phyloP scores from a whole-genome alignment of 2,797 vertebrate genomes.

The Ptychadena robeensis region DNA sequence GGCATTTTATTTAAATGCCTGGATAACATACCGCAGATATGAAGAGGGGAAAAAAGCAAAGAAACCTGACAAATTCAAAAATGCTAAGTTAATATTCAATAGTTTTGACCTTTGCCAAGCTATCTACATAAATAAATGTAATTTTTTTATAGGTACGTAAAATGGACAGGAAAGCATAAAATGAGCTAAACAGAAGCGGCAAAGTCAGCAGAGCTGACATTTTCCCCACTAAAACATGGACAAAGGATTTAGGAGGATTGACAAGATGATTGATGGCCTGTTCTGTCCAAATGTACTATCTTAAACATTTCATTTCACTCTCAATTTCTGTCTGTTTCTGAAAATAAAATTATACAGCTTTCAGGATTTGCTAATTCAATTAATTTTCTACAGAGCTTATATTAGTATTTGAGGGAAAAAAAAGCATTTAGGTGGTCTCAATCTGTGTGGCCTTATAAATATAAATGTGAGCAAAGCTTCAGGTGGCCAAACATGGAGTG shows the following conservation, averaged over 20 bases:
- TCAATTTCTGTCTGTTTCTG: background rate
- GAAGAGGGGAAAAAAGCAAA: background rate
- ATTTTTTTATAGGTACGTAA: slow-evolving; percentile 42
- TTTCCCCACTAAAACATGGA: slow-evolving; percentile 21
- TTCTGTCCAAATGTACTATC: slow-evolving; percentile 12
- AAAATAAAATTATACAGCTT: background rate
- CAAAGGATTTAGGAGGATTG: slow-evolving; percentile 34
- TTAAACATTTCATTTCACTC: slow-evolving; percentile 18
- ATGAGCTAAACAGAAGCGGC: slow-evolving; percentile 12
- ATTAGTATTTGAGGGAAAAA: background rate
- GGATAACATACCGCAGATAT: slow-evolving; percentile 21
- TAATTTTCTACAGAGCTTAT: background rate
- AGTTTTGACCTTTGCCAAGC: slow-evolving; percentile 43
- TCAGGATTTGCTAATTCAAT: background rate
- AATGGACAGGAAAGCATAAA: slow-evolving; percentile 43
- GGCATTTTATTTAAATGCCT: slow-evolving; percentile 46
- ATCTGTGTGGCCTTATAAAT: no score
- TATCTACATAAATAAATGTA: slow-evolving; percentile 53
- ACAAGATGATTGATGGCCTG: slow-evolving; percentile 42
- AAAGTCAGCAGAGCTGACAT: slow-evolving; percentile 41
- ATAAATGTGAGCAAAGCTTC: no score
- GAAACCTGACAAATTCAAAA: slow-evolving; percentile 27
- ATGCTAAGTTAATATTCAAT: slow-evolving; percentile 41
- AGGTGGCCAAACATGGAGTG: no score
- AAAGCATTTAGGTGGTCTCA: no score